phyloP scores from a whole-genome alignment of 2,113 vertebrate genomes.

The Gymnorhina tibicen region DNA sequence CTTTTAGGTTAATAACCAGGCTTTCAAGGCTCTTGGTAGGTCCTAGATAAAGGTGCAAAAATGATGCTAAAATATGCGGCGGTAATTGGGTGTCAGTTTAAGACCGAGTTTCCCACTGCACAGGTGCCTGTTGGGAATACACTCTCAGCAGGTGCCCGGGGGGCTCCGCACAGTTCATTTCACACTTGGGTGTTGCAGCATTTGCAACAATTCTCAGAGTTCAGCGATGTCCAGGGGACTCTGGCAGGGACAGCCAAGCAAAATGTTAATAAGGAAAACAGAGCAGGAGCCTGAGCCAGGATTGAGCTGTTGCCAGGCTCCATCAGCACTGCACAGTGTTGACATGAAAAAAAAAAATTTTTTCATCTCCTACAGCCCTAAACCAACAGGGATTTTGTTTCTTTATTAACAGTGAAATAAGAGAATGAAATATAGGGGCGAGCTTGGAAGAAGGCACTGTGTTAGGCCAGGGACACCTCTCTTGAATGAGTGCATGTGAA shows the following conservation, averaged over 20 bases:
- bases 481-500: neutral
- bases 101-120: neutral
- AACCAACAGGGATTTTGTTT: neutral
- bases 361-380: neutral
- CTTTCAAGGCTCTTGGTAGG: neutral
- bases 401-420: neutral
- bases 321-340: neutral
- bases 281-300: neutral
- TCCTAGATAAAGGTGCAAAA: neutral
- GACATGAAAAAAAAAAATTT: neutral
- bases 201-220: neutral
- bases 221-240: neutral
- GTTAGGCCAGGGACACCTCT: neutral
- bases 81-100: constrained; percentile 24
- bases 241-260: neutral
- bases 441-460: neutral
- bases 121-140: constrained; percentile 9
- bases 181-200: neutral
- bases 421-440: neutral
- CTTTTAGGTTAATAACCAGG: neutral
- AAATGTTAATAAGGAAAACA: constrained; percentile 20
- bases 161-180: neutral
- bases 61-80: neutral
- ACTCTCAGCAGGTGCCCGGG: neutral
- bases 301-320: neutral